A percentile compares a stretch with the other conserved stretches of the same genome.
phyloP scores from a whole-genome alignment of 2,797 vertebrate genomes.

The Luscinia megarhynchos region DNA sequence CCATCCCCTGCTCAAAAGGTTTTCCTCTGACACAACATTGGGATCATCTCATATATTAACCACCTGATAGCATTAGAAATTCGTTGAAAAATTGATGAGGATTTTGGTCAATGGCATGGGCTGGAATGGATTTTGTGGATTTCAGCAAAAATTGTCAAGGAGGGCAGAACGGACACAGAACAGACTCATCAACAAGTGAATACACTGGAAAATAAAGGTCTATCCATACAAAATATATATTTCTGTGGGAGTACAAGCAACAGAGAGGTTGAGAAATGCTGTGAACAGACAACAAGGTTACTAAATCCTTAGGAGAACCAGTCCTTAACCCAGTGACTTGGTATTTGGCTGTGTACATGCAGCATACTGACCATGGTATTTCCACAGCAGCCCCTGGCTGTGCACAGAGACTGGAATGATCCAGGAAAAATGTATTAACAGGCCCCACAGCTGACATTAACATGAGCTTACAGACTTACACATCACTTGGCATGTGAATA shows the following conservation, averaged over 20 bases:
- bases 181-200: neutral
- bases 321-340: neutral
- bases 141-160: slow-evolving; percentile 43
- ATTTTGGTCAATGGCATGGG: neutral
- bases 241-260: neutral
- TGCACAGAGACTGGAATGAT: neutral
- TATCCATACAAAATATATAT: neutral
- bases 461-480: neutral
- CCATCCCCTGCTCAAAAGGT: slow-evolving; percentile 75
- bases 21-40: slow-evolving; percentile 78
- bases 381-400: neutral
- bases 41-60: slow-evolving; percentile 73
- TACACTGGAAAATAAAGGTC: neutral
- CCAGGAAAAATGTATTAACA: neutral
- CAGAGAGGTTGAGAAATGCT: neutral
- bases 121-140: slow-evolving; percentile 41
- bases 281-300: neutral
- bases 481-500: neutral
- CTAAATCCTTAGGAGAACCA: neutral
- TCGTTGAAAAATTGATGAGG: slow-evolving; percentile 71
- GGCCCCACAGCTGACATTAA: neutral
- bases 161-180: neutral
- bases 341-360: neutral
- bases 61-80: slow-evolving; percentile 54
- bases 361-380: neutral